These are phyloP conservation scores for Vultur gryphus DNA, from an alignment of 2,797 vertebrate species.

Conservation along the genomic window DNA sequence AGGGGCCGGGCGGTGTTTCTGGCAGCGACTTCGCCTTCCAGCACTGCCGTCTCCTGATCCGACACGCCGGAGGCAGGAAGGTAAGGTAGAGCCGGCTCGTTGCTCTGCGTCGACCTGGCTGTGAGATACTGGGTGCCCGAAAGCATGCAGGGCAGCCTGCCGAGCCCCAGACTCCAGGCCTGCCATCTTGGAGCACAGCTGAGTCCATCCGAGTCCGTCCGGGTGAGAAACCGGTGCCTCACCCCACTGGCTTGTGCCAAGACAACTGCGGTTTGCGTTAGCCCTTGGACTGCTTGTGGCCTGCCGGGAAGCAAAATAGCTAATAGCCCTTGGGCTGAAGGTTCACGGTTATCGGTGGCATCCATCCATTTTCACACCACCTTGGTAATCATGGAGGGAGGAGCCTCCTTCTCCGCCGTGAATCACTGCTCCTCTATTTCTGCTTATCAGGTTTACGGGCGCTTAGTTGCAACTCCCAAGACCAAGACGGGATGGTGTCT, in stretches of 20 bases:
- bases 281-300: background rate
- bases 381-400: background rate
- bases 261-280: rapidly evolving
- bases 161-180: background rate
- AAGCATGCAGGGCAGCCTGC: background rate
- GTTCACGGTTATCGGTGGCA: background rate
- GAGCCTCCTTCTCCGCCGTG: background rate
- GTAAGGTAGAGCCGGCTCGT: background rate
- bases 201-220: background rate
- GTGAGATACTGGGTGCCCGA: rapidly evolving
- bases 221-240: background rate
- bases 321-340: background rate
- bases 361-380: background rate
- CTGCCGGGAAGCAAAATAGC: background rate
- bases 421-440: background rate
- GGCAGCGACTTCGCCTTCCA: background rate
- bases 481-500: background rate
- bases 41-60: rapidly evolving
- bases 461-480: background rate
- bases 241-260: background rate
- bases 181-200: background rate
- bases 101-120: rapidly evolving
- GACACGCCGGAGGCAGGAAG: rapidly evolving
- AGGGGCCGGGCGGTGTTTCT: rapidly evolving
- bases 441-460: background rate